Percentiles rank a stretch among this genome's conserved stretches.
These are phyloP conservation scores for Luffia ferchaultella DNA, from an alignment of 2,888 invertebrate genomes.

Conservation along the genomic window DNA sequence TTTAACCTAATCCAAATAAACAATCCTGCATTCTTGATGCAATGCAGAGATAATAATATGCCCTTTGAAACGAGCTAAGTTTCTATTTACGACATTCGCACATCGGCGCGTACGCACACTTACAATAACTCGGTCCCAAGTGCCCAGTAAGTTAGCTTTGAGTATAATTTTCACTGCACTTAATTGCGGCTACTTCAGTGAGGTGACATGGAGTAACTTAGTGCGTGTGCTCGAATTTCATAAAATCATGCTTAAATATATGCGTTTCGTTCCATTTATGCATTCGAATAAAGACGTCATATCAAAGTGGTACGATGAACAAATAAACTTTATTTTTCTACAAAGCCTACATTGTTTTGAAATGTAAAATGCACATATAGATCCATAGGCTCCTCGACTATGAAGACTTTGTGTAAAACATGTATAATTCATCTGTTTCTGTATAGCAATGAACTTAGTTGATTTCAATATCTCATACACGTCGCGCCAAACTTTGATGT, in stretches of 20 bases:
- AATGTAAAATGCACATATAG: no score
- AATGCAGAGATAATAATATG: no score
- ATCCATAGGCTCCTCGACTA: no score
- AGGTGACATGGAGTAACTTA: constrained; percentile 42
- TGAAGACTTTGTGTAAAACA: no score
- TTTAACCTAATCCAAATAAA: no score
- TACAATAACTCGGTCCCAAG: background rate
- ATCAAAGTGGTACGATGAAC: constrained; percentile 12
- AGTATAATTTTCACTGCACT: constrained; percentile 32
- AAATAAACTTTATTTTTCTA: constrained; percentile 4
- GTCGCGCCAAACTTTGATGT: no score
- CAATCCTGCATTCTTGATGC: no score
- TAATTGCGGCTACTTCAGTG: constrained; percentile 43
- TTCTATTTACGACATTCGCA: background rate
- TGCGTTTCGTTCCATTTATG: constrained; percentile 53
- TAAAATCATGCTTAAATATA: constrained; percentile 44
- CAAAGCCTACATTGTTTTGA: no score
- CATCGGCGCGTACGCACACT: background rate
- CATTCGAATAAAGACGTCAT: constrained; percentile 56
- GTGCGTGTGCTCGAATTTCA: constrained; percentile 43
- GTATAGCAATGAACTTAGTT: no score
- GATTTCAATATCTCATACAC: no score
- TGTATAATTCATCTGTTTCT: no score
- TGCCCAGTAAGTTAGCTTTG: constrained; percentile 28
- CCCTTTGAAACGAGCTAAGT: background rate